Conservation (phyloP, 2,113 vertebrate genomes). For the Dicaeum eximium region DNA sequence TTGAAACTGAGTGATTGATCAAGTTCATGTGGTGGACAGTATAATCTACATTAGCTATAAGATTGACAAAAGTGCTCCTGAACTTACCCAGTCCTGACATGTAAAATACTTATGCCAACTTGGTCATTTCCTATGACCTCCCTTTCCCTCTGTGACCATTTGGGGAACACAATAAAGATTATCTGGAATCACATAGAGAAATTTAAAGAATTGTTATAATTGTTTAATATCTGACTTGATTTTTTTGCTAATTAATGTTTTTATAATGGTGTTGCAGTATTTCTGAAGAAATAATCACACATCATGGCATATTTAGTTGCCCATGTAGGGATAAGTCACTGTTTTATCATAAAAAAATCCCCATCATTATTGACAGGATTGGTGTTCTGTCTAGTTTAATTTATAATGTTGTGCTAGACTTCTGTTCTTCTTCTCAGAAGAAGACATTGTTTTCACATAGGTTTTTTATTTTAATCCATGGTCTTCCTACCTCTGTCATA, state of each 20-base stretch:
- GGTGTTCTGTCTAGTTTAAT: neutral
- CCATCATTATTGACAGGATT: neutral
- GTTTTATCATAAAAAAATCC: neutral
- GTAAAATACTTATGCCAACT: neutral
- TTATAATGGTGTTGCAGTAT: neutral
- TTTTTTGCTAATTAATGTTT: neutral
- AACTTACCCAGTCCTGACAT: neutral
- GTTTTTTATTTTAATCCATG: neutral
- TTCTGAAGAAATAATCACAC: neutral
- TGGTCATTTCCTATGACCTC: neutral
- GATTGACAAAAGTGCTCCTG: neutral
- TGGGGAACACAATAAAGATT: neutral
- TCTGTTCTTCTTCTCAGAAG: neutral
- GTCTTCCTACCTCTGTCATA: neutral
- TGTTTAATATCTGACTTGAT: neutral
- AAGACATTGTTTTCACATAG: neutral
- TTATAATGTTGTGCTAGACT: neutral
- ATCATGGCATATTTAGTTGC: neutral
- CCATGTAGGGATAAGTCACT: neutral
- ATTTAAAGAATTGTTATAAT: neutral
- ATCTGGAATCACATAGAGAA: neutral
- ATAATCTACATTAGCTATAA: neutral
- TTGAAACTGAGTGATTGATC: neutral
- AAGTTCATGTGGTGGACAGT: neutral
- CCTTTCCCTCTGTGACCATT: neutral